Evolutionary conservation across 2,113 vertebrate species (phyloP), one percentile per base, ranked within the genome.

Genomic region (Ammodramus savannarum): DNA sequence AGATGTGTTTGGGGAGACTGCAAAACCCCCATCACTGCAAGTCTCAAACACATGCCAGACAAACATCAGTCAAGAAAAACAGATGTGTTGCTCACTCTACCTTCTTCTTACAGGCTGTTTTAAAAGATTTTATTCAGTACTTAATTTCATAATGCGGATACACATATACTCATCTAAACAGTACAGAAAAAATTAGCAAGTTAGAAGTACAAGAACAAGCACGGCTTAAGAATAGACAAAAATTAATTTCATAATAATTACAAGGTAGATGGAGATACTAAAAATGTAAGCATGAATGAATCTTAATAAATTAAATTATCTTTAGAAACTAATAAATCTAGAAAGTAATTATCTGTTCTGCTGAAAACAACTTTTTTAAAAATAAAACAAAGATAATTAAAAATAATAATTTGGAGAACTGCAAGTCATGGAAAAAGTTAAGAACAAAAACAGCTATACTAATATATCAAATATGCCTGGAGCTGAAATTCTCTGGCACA

Each of bases 181-280:
- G 7, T 10, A 65, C 4, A 68, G 39, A 95, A 77, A 82, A 87
- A 61, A 78, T 23, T 10, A 66, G 13, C 52, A 89, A 67, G 12
- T 26, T 87, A 51, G 52, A 66, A 14, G 4, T 39, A 46, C 18
- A 58, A 49, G 21, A 94, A 72, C 9, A 92, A 93, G 34, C 7
- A 46, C 32, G 23, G 29, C 9, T 94, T 93, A 83, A 85, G 31
- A 94, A 89, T 43, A 79, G 41, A 69, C n/a, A 69, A 85, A 87
- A 85, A 81, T 20, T 87, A 85, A 83, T 93, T 95, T 96, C 58
- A 69, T 75, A 73, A 19, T 79, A 85, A 94, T 96, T 94, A 76
- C 39, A 68, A 85, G 12, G 36, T 87, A 90, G 41, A 48, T 48
- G 7, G 26, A 90, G 39, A 38, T 80, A 54, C 57, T 77, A 71